These are phyloP conservation scores for Brachylomia viminalis DNA, from an alignment of 2,888 invertebrate genomes.

Conservation along the genomic window DNA sequence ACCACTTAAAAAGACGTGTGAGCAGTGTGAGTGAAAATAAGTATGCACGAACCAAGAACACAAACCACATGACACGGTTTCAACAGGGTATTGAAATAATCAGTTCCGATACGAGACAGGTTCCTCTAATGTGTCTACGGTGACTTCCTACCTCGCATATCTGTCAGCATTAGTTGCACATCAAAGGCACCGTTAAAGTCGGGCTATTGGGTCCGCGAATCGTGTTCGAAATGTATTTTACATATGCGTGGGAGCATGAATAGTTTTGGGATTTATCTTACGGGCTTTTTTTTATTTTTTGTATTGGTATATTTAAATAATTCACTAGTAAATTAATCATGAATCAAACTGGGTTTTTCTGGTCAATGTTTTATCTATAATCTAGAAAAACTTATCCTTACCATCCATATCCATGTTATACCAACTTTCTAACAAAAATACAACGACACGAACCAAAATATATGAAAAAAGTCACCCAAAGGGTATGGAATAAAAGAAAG, in stretches of 20 bases:
- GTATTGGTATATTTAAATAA: background rate
- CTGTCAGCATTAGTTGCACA: conserved; percentile 74
- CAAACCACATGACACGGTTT: conserved; percentile 54
- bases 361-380: no score
- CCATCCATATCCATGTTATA: background rate
- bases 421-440: background rate
- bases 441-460: background rate
- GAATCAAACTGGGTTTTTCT: background rate
- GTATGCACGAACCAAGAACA: background rate
- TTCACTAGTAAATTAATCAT: background rate
- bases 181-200: conserved; percentile 76
- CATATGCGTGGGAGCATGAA: conserved; percentile 36
- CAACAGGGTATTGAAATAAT: conserved; percentile 58
- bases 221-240: conserved; percentile 15
- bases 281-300: conserved; percentile 4
- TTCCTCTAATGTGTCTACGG: conserved; percentile 61
- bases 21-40: conserved; percentile 12
- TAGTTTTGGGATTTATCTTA: conserved; percentile 15
- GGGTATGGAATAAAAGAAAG: conserved; percentile 14
- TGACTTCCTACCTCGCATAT: conserved; percentile 76
- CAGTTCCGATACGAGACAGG: conserved; percentile 61
- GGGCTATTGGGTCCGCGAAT: conserved; percentile 69
- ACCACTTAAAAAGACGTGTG: background rate
- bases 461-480: background rate
- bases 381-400: no score